These are phyloP conservation scores for Ectemnius lituratus DNA, from an alignment of 2,888 invertebrate genomes.

Conservation along the genomic window DNA sequence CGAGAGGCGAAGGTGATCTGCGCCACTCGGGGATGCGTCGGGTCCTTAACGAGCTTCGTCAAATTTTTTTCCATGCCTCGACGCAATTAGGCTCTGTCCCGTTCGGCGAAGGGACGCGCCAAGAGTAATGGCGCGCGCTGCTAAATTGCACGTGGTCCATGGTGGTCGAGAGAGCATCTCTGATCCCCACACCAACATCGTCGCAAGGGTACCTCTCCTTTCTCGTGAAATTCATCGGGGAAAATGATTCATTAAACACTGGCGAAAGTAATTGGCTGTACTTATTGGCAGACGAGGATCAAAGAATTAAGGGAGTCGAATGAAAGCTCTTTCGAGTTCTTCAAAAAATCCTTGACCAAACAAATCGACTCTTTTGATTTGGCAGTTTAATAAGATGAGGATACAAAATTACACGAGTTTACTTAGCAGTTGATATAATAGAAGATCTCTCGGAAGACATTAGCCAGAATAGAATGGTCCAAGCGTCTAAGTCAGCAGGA, in stretches of 20 bases:
- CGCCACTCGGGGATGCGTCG: slow-evolving; percentile 44
- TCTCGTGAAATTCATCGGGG: no score
- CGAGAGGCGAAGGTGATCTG: slow-evolving; percentile 21
- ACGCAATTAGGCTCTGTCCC: slow-evolving; percentile 65
- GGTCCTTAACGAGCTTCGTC: slow-evolving; percentile 63
- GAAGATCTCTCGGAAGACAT: slow-evolving; percentile 39
- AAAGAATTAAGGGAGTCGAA: no score
- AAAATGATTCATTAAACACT: no score
- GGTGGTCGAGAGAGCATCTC: slow-evolving; percentile 36
- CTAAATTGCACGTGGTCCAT: slow-evolving; percentile 58
- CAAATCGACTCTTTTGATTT: neutral
- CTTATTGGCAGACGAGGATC: no score
- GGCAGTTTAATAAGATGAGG: neutral
- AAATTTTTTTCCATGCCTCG: slow-evolving; percentile 55
- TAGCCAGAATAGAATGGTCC: slow-evolving; percentile 42
- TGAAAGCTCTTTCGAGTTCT: no score
- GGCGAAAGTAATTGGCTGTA: no score
- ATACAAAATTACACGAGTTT: slow-evolving; percentile 1
- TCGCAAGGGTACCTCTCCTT: no score
- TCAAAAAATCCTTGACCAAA: neutral
- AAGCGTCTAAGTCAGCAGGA: slow-evolving; percentile 32
- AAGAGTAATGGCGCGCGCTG: slow-evolving; percentile 58
- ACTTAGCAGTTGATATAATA: slow-evolving; percentile 44
- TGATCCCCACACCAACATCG: slow-evolving; percentile 13
- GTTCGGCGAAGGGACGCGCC: slow-evolving; percentile 59